phyloP scores from a whole-genome alignment of 2,113 vertebrate genomes.

The Synchiropus splendidus region DNA sequence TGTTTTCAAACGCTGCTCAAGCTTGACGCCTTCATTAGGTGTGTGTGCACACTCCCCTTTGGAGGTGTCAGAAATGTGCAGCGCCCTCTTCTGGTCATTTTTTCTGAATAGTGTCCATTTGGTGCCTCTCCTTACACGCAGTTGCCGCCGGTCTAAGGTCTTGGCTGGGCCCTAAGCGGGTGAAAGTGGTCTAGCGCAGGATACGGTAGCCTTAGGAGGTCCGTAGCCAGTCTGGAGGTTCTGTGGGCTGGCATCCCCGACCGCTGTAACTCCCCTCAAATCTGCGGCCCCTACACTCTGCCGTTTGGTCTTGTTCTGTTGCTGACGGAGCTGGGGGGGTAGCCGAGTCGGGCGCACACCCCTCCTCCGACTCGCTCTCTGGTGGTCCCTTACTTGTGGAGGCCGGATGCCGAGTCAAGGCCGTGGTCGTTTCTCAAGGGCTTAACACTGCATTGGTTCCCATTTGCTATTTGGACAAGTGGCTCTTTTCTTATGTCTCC shows the following conservation, averaged over 20 bases:
- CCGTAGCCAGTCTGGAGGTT: slow-evolving; percentile 74
- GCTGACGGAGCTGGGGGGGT: slow-evolving; percentile 68
- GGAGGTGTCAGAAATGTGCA: slow-evolving; percentile 65
- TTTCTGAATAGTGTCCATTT: slow-evolving; percentile 89
- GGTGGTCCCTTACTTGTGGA: slow-evolving; percentile 77
- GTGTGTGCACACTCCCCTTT: slow-evolving; percentile 60
- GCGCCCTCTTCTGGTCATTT: slow-evolving; percentile 77
- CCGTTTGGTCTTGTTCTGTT: slow-evolving; percentile 74
- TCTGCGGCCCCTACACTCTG: slow-evolving; percentile 62
- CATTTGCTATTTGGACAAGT: slow-evolving; percentile 87
- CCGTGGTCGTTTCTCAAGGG: slow-evolving; percentile 72
- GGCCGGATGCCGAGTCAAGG: slow-evolving; percentile 72
- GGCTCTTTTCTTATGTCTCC: slow-evolving; percentile 85
- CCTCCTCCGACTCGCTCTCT: slow-evolving; percentile 67
- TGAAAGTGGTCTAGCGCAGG: slow-evolving; percentile 89
- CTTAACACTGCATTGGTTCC: slow-evolving; percentile 77
- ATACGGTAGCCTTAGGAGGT: slow-evolving; percentile 84
- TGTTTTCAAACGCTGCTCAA: too few relatives aligned
- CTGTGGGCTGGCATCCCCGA: slow-evolving; percentile 70
- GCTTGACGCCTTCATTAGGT: slow-evolving; percentile 52
- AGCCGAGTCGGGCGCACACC: slow-evolving; percentile 63
- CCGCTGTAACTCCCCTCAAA: slow-evolving; percentile 66
- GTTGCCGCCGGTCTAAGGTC: slow-evolving; percentile 88
- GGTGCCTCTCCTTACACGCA: slow-evolving; percentile 90
- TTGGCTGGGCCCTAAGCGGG: slow-evolving; percentile 80